Evolutionary conservation across 2,797 vertebrate genomes (phyloP).

Genomic region (Manis javanica): DNA sequence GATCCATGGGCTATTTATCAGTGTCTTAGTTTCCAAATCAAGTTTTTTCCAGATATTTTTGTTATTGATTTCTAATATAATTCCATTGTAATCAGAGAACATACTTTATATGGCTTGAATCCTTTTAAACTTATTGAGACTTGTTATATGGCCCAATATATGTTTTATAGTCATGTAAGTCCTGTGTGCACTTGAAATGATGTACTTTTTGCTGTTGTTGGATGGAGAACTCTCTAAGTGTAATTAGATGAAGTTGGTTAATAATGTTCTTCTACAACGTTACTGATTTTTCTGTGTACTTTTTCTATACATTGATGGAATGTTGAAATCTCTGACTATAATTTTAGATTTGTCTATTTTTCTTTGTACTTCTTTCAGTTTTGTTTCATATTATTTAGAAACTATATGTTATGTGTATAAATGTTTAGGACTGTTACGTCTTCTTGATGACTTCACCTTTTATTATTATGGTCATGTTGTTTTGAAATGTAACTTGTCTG

Average conservation of each 20-base stretch:
- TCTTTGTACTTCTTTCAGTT: background rate
- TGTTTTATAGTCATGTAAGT: background rate
- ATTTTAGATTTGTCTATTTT: background rate
- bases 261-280: background rate
- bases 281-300: background rate
- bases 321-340: background rate
- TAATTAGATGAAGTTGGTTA: background rate
- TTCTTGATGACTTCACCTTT: background rate
- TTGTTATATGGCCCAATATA: background rate
- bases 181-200: background rate
- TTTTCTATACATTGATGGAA: background rate
- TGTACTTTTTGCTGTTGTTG: background rate
- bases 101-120: background rate
- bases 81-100: background rate
- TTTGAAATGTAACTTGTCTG: background rate
- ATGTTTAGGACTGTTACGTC: background rate
- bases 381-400: constrained; percentile 2
- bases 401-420: background rate
- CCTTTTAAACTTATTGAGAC: background rate
- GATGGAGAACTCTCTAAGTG: background rate
- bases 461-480: background rate
- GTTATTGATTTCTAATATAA: background rate
- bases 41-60: background rate
- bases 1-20: background rate
- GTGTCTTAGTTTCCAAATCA: background rate